These are phyloP conservation scores for Thecophora atra DNA, from an alignment of 2,888 invertebrate genomes.

Conservation along the genomic window DNA sequence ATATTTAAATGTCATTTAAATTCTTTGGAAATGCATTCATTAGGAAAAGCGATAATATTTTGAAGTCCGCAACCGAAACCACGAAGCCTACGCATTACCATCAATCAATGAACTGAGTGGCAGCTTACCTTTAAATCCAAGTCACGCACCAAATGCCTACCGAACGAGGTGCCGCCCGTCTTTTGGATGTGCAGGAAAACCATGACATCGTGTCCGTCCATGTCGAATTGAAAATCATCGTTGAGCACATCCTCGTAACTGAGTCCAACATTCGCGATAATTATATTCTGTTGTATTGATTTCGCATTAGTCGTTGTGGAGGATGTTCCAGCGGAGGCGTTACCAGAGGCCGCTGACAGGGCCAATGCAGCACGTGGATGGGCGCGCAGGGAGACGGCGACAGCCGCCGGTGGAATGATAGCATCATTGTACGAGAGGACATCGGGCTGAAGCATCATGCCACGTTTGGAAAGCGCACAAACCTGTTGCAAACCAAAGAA, in stretches of 20 bases:
- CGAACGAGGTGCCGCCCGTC: constrained; percentile 98
- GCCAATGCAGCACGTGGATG: constrained; percentile 45
- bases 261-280: constrained; percentile 69
- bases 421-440: constrained; percentile 65
- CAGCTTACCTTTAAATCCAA: constrained; percentile 77
- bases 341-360: constrained; percentile 23
- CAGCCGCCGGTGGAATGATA: constrained; percentile 47
- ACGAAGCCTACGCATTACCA: too few species aligned
- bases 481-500: constrained; percentile 68
- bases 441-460: constrained; percentile 69
- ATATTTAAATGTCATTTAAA: too few species aligned
- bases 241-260: constrained; percentile 88
- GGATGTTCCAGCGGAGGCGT: constrained; percentile 45
- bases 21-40: too few species aligned
- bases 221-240: constrained; percentile 88
- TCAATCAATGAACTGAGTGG: not conserved
- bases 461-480: constrained; percentile 77
- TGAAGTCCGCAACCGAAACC: not conserved
- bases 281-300: constrained; percentile 59
- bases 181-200: constrained; percentile 99
- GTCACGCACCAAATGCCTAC: constrained; percentile 94
- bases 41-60: not conserved
- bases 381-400: constrained; percentile 42
- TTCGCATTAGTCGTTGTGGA: constrained; percentile 53
- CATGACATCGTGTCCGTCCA: constrained; percentile 95